phyloP scores from a whole-genome alignment of 2,797 vertebrate species.

The Argya squamiceps region DNA sequence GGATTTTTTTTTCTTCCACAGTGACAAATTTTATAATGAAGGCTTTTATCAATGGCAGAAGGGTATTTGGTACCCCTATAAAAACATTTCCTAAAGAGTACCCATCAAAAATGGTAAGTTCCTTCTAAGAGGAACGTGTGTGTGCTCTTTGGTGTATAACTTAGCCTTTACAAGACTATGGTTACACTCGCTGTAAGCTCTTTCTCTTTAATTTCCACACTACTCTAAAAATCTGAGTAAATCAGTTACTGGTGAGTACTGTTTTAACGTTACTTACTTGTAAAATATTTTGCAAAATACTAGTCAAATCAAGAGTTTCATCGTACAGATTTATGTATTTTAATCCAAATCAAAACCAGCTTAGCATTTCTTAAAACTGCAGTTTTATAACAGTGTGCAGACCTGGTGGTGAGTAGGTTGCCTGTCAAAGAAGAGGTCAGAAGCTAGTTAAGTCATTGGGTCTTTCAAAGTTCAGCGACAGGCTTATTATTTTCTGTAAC shows the following conservation, averaged over 20 bases:
- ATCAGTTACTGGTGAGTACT: background rate
- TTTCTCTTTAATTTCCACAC: background rate
- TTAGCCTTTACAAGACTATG: background rate
- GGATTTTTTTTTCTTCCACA: constrained; percentile 38
- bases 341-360: background rate
- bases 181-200: background rate
- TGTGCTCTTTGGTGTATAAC: background rate
- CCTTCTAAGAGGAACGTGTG: background rate
- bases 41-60: constrained; percentile 94
- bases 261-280: background rate
- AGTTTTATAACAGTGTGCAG: background rate
- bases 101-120: constrained; percentile 87
- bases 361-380: background rate
- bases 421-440: background rate
- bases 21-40: constrained; percentile 99
- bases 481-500: background rate
- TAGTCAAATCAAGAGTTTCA: background rate
- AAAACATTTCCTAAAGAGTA: constrained; percentile 84
- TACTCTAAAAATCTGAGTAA: background rate
- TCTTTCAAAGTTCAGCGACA: background rate
- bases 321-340: background rate
- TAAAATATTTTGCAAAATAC: background rate
- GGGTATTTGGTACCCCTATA: constrained; percentile 89
- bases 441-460: background rate
- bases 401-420: background rate